phyloP scores from a whole-genome alignment of 2,888 invertebrate species.

The Mycalesis mineus region DNA sequence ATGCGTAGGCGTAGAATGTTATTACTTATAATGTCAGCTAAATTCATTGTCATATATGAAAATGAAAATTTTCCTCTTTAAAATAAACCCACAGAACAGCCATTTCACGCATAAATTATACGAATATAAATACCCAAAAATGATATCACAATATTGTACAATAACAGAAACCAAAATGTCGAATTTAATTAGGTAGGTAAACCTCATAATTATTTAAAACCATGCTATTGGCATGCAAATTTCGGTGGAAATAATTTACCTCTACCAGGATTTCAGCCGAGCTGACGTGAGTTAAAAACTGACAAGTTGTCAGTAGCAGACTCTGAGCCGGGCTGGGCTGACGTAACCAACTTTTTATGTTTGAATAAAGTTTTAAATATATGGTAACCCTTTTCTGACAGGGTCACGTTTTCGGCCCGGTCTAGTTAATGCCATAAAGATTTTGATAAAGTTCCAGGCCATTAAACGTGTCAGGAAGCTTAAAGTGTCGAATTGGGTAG shows the following conservation, averaged over 20 bases:
- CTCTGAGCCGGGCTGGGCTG: neutral
- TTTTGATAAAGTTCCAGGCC: slow-evolving; percentile 6
- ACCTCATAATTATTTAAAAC: neutral
- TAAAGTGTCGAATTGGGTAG: neutral
- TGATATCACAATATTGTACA: too few species aligned
- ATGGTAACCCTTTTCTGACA: slow-evolving; percentile 4
- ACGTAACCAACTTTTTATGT: slow-evolving; percentile 5
- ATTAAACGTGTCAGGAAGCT: slow-evolving; percentile 7
- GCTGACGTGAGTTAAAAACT: neutral
- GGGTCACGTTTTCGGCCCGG: slow-evolving; percentile 1
- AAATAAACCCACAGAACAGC: too few species aligned
- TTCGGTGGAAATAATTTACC: neutral
- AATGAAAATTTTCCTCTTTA: too few species aligned
- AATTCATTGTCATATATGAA: too few species aligned
- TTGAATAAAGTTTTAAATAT: neutral
- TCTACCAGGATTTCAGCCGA: neutral
- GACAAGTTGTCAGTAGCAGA: slow-evolving; percentile 5
- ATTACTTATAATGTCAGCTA: too few species aligned
- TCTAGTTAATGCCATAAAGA: slow-evolving; percentile 1
- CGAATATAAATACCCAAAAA: too few species aligned
- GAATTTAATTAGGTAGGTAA: too few species aligned
- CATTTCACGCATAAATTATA: too few species aligned
- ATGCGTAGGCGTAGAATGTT: too few species aligned
- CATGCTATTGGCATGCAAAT: neutral
- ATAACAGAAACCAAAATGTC: too few species aligned